phyloP scores from a whole-genome alignment of 2,888 invertebrate species.

The Galeruca laticollis region DNA sequence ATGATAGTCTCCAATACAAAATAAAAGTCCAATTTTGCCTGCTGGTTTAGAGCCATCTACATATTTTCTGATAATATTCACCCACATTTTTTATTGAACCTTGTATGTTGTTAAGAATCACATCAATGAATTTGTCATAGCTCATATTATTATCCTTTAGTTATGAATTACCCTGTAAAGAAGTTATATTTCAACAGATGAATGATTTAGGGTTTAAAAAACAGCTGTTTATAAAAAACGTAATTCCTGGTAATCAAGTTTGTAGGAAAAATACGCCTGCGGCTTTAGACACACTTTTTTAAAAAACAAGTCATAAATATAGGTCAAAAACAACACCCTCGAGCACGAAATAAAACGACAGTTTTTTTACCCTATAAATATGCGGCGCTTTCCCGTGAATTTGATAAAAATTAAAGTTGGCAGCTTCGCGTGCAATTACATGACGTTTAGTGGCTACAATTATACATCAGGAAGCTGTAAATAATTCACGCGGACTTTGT shows the following conservation, averaged over 20 bases:
- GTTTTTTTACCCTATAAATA: conserved; percentile 13
- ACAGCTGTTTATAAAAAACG: background rate
- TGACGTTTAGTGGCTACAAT: conserved; percentile 61
- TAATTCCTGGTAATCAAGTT: background rate
- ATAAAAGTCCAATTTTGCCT: too few species aligned
- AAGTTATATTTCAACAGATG: too few species aligned
- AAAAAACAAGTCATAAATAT: conserved; percentile 24
- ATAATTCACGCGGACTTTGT: conserved; percentile 56
- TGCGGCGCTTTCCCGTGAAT: conserved; percentile 51
- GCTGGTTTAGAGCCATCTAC: too few species aligned
- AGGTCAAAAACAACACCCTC: conserved; percentile 25
- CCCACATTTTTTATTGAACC: too few species aligned
- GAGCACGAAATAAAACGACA: conserved; percentile 26
- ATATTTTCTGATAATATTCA: too few species aligned
- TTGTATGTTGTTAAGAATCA: too few species aligned
- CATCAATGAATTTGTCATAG: too few species aligned
- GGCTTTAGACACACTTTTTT: background rate
- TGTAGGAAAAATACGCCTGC: conserved; percentile 1
- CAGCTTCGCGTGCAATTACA: conserved; percentile 60
- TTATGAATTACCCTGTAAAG: too few species aligned
- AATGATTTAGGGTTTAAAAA: too few species aligned
- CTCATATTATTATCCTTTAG: too few species aligned
- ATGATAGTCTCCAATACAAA: too few species aligned
- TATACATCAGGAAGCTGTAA: conserved; percentile 61
- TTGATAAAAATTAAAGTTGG: conserved; percentile 60